phyloP scores from a whole-genome alignment of 2,113 vertebrate species.

The Spea bombifrons region DNA sequence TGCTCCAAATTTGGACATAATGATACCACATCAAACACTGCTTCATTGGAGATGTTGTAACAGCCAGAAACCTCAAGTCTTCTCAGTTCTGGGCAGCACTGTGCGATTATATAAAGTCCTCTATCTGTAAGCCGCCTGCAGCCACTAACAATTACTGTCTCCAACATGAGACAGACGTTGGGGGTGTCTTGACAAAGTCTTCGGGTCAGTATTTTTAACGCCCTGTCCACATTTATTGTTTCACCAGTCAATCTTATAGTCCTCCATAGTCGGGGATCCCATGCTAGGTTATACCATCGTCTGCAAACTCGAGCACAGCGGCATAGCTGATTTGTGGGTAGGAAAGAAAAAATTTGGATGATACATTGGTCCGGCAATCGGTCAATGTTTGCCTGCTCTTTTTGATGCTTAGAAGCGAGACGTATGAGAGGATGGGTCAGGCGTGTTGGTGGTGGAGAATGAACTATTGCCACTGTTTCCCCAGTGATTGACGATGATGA shows the following conservation, averaged over 20 bases:
- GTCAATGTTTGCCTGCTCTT: slow-evolving; percentile 78
- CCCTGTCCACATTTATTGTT: slow-evolving; percentile 88
- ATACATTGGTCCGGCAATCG: slow-evolving; percentile 82
- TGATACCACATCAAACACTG: slow-evolving; percentile 91
- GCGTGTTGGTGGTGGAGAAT: slow-evolving; percentile 76
- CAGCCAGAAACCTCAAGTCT: slow-evolving; percentile 88
- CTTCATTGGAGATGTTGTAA: slow-evolving; percentile 93
- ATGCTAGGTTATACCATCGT: slow-evolving; percentile 96
- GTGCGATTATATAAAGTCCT: slow-evolving; percentile 88
- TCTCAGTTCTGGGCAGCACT: slow-evolving; percentile 91
- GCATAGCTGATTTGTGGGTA: slow-evolving; percentile 94
- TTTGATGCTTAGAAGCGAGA: slow-evolving; percentile 71
- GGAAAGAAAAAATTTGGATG: slow-evolving; percentile 86
- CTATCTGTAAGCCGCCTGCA: slow-evolving; percentile 94
- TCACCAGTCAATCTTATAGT: slow-evolving; percentile 85
- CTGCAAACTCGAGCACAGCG: slow-evolving; percentile 88
- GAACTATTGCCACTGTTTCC: slow-evolving; percentile 92
- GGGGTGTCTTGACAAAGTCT: slow-evolving; percentile 96
- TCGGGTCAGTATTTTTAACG: slow-evolving; percentile 87
- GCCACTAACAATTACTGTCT: slow-evolving; percentile 84
- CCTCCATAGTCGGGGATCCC: slow-evolving; percentile 94
- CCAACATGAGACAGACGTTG: slow-evolving; percentile 94
- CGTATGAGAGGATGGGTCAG: slow-evolving; percentile 76
- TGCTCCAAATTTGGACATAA: slow-evolving; percentile 93
- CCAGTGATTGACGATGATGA: slow-evolving; percentile 84